Conservation (phyloP, 30 jellyfish, hydroid and myxozoan species). For the Cassiopea xamachana region DNA sequence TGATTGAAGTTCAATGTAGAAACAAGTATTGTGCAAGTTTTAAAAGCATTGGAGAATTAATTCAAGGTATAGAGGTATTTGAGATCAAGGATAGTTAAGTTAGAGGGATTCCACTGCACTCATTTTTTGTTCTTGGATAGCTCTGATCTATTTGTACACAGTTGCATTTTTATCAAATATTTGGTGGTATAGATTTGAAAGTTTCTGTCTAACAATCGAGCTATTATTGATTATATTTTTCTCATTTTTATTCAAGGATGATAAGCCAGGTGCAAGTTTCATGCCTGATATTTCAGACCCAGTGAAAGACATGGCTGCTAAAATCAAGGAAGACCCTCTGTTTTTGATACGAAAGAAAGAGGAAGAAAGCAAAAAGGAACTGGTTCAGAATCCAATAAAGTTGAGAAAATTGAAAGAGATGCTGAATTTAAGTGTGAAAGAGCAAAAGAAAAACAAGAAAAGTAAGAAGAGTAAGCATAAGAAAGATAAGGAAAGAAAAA, state of each 20-base stretch:
- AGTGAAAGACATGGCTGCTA: slow-evolving; percentile 79
- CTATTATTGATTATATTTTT: too few species aligned
- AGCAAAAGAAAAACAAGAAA: slow-evolving; percentile 44
- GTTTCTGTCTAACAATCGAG: too few species aligned
- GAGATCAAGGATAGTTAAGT: too few species aligned
- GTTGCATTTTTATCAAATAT: too few species aligned
- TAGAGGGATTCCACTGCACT: too few species aligned
- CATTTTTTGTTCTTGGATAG: too few species aligned
- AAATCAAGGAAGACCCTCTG: slow-evolving; percentile 96
- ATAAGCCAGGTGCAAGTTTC: slow-evolving; percentile 59
- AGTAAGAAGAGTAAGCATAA: slow-evolving; percentile 57
- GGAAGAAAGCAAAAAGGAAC: slow-evolving; percentile 85
- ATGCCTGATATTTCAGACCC: slow-evolving; percentile 59
- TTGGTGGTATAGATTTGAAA: too few species aligned
- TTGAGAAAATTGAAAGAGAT: slow-evolving; percentile 76
- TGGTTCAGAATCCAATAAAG: slow-evolving; percentile 82
- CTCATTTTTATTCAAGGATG: slow-evolving; percentile 14
- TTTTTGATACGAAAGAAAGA: slow-evolving; percentile 88
- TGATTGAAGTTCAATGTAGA: too few species aligned
- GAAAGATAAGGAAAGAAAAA: slow-evolving; percentile 31
- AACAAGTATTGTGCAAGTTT: too few species aligned
- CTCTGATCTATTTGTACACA: too few species aligned
- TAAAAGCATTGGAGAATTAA: too few species aligned
- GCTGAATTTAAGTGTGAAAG: slow-evolving; percentile 66
- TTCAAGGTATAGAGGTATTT: too few species aligned